Percentiles rank a stretch among this genome's conserved stretches.
Conservation (phyloP, 2,888 invertebrate species). For the Euspilapteryx auroguttella region DNA sequence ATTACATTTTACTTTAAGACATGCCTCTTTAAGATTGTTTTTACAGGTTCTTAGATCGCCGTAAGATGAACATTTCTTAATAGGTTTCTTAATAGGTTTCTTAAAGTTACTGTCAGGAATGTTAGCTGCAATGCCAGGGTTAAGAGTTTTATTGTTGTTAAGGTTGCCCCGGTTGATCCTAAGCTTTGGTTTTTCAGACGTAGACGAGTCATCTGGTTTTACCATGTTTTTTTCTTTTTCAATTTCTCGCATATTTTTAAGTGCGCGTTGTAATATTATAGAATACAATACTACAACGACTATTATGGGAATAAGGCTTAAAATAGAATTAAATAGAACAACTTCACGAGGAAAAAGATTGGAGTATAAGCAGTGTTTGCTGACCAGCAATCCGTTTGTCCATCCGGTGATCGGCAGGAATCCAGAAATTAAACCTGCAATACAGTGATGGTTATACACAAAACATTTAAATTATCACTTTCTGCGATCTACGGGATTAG, state of each 20-base stretch:
- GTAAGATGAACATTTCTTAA: too few species aligned
- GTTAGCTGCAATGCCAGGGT: too few species aligned
- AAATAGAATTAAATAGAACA: constrained; percentile 56
- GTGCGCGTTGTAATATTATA: constrained; percentile 59
- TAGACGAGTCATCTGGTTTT: too few species aligned
- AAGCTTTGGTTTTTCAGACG: constrained; percentile 19
- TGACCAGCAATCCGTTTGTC: constrained; percentile 28
- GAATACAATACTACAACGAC: constrained; percentile 53
- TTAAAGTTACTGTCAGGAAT: too few species aligned
- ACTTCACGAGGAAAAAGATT: constrained; percentile 55
- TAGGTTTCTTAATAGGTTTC: too few species aligned
- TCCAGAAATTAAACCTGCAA: constrained; percentile 57
- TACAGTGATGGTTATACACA: constrained; percentile 5
- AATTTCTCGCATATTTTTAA: constrained; percentile 40
- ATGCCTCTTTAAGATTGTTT: too few species aligned
- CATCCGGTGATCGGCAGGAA: constrained; percentile 64
- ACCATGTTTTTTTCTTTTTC: too few species aligned
- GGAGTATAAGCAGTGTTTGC: constrained; percentile 56
- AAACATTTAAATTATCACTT: too few species aligned
- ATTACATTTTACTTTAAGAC: too few species aligned
- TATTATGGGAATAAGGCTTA: too few species aligned
- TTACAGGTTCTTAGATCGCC: too few species aligned
- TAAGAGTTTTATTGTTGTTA: constrained; percentile 11
- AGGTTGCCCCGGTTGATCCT: constrained; percentile 29
- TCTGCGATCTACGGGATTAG: too few species aligned